phyloP scores from a whole-genome alignment of 2,113 vertebrate genomes.

The Urocitellus parryii region DNA sequence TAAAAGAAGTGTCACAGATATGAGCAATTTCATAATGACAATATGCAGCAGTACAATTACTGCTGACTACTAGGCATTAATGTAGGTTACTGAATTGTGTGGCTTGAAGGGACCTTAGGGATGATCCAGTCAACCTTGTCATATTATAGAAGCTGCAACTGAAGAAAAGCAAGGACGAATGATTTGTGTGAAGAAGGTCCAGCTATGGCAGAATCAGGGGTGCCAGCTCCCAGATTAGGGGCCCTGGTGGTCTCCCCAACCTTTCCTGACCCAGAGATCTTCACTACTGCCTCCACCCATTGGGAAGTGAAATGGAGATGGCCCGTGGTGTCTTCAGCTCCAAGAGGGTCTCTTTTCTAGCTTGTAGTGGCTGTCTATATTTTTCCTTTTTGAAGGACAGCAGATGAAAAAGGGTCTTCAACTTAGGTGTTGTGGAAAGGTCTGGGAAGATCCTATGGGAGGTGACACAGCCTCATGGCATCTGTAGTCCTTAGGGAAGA shows the following conservation, averaged over 20 bases:
- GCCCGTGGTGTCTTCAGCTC: background rate
- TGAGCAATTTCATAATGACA: background rate
- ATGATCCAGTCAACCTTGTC: background rate
- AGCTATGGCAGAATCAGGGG: too few species aligned
- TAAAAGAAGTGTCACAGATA: background rate
- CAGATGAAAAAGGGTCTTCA: background rate
- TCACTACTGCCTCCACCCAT: accelerated
- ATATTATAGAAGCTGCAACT: background rate
- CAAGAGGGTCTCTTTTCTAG: background rate
- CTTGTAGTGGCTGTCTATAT: accelerated
- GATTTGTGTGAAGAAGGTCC: background rate
- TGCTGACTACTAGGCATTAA: background rate
- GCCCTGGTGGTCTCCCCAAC: background rate
- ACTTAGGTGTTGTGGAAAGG: background rate
- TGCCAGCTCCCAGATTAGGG: background rate
- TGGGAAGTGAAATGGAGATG: background rate
- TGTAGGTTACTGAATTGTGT: background rate
- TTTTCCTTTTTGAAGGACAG: background rate
- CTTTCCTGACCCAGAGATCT: background rate
- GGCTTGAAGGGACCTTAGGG: background rate
- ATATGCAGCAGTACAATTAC: accelerated
- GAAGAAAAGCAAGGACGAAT: background rate
- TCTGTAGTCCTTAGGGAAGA: background rate
- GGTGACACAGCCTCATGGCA: background rate
- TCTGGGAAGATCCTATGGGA: background rate